Evolutionary conservation across 2,113 vertebrate species (phyloP).

Genomic region (Caretta caretta): DNA sequence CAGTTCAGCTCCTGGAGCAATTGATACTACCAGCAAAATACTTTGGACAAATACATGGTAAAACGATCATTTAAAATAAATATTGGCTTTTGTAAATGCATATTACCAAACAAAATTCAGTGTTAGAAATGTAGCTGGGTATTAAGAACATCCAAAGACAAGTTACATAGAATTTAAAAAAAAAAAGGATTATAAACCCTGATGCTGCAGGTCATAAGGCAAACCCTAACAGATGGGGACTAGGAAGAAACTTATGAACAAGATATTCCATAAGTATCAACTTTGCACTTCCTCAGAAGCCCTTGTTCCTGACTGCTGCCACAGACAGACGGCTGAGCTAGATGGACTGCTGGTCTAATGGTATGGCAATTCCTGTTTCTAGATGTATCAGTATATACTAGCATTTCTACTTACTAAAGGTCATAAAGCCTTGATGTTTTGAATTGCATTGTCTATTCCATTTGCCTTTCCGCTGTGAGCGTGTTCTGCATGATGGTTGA

Average conservation of each 20-base stretch:
- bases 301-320: not conserved
- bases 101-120: not conserved
- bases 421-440: conserved; percentile 1
- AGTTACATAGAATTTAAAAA: not conserved
- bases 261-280: not conserved
- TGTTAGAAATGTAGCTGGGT: not conserved
- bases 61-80: not conserved
- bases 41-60: conserved; percentile 4
- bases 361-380: not conserved
- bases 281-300: not conserved
- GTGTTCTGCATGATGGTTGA: accelerated
- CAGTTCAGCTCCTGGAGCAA: conserved; percentile 19
- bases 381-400: not conserved
- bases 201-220: not conserved
- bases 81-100: not conserved
- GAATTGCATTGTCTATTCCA: not conserved
- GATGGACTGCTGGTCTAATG: not conserved
- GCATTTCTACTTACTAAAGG: not conserved
- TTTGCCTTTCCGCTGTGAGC: not conserved
- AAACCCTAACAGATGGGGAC: not conserved
- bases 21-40: not conserved
- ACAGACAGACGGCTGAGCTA: not conserved
- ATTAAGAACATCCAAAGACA: not conserved
- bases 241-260: not conserved
- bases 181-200: not conserved